A percentile compares a stretch with the other conserved stretches of the same genome.
Conservation (phyloP, 2,888 invertebrate genomes). For the Drosophila histrio region DNA sequence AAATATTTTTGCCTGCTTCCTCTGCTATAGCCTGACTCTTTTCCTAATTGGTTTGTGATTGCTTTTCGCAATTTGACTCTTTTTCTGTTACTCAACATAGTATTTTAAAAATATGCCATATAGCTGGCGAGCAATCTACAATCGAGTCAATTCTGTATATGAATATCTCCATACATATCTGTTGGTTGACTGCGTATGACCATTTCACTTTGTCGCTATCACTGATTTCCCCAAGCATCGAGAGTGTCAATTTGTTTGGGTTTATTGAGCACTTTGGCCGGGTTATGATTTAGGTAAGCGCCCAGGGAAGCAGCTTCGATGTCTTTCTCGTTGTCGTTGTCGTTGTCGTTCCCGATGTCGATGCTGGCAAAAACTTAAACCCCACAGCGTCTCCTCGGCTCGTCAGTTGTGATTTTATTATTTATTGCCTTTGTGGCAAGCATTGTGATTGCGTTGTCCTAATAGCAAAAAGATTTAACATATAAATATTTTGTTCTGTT, state of each 20-base stretch:
- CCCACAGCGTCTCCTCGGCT: constrained; percentile 33
- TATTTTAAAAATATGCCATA: constrained; percentile 2
- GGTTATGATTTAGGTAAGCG: constrained; percentile 74
- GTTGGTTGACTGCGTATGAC: constrained; percentile 12
- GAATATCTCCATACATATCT: background rate
- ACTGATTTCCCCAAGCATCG: constrained; percentile 72
- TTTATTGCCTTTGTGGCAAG: constrained; percentile 61
- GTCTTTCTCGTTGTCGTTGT: constrained; percentile 11
- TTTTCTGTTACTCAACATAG: constrained; percentile 1
- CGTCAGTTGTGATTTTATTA: constrained; percentile 70
- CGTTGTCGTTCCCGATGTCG: constrained; percentile 12
- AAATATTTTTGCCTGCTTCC: constrained; percentile 24
- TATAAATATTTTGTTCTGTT: constrained; percentile 62
- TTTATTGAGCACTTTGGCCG: constrained; percentile 47
- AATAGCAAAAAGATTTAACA: constrained; percentile 68
- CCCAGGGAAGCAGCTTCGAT: constrained; percentile 41
- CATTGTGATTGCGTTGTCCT: constrained; percentile 51
- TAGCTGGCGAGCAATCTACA: background rate
- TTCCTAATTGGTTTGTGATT: constrained; percentile 47
- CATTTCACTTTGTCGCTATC: constrained; percentile 56
- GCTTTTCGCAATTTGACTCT: constrained; percentile 10
- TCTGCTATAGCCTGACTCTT: background rate
- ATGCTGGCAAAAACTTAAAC: constrained; percentile 36
- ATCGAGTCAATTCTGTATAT: background rate
- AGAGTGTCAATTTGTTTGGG: constrained; percentile 71